Evolutionary conservation across 2,888 invertebrate species (phyloP), one percentile per base, ranked within the genome.

Genomic region (Stegophylla sp.): DNA sequence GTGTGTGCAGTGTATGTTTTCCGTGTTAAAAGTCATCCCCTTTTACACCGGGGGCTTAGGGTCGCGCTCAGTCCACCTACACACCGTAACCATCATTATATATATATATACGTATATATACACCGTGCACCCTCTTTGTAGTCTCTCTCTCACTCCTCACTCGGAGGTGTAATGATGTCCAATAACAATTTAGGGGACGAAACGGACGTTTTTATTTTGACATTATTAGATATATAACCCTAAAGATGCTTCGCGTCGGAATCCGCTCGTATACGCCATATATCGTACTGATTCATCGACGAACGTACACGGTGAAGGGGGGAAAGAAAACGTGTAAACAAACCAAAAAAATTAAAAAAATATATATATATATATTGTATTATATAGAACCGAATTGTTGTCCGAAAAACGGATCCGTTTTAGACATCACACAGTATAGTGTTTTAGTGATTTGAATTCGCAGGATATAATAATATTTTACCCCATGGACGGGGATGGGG

Each of bases 21-120:
- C 77, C n/a, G n/a, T 69, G 77, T 77, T 77, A 77, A 69, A 69
- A 77, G 77, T 77, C 77, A 45, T 77, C 77, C 77, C 67, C 77
- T 67, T 59, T 67, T 69, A 61, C 69, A 7, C 41, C 3, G 56
- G 10, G n/a, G 77, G 66, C 77, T 77, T 77, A 77, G 67, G 67
- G 77, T 67, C 28, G 69, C 28, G 69, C 77, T 77, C 48, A 67
- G 66, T 77, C 67, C 77, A 77, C 67, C 77, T 69, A 67, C 67
- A 28, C 56, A n/a, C 51, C 26, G 17, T n/a, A n/a, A n/a, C n/a
- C n/a, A n/a, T n/a, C n/a, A n/a, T n/a, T n/a, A n/a, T n/a, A n/a
- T n/a, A n/a, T n/a, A n/a, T n/a, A n/a, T n/a, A n/a, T n/a, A n/a
- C n/a, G n/a, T n/a, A n/a, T n/a, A n/a, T 34, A 34, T 34, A 34